Conservation (phyloP, 92 coral and sea anemone genomes). For the Zoanthus sansibaricus region DNA sequence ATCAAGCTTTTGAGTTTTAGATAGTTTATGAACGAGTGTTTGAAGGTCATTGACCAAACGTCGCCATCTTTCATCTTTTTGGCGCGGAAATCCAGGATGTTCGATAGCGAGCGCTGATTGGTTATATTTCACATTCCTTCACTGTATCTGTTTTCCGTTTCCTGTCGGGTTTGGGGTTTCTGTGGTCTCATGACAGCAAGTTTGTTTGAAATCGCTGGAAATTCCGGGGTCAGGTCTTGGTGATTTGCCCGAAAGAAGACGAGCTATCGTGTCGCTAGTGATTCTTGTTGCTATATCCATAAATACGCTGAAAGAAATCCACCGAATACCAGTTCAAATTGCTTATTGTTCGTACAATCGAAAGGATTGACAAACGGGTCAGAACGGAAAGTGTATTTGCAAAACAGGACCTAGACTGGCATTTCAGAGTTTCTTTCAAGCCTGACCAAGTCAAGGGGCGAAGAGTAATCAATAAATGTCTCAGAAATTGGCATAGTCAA, state of each 20-base stretch:
- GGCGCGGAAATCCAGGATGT: constrained; percentile 80
- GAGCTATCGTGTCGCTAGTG: neutral
- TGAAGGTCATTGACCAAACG: constrained; percentile 11
- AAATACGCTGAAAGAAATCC: neutral
- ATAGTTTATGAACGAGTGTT: neutral
- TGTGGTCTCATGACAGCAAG: constrained; percentile 39
- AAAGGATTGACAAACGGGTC: neutral
- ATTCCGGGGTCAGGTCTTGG: constrained; percentile 40
- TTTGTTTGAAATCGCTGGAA: constrained; percentile 48
- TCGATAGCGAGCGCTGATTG: constrained; percentile 60
- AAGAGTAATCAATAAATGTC: neutral
- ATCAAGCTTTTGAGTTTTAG: neutral
- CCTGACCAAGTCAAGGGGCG: neutral
- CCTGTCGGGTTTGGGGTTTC: constrained; percentile 43
- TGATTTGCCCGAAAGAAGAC: constrained; percentile 20
- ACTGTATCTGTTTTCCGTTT: constrained; percentile 88
- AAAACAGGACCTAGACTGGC: constrained; percentile 6
- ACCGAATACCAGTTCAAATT: neutral
- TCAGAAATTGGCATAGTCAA: constrained; percentile 14
- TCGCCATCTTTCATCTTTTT: constrained; percentile 62
- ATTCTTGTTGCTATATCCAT: constrained; percentile 5
- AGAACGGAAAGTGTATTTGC: constrained; percentile 8
- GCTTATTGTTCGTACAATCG: constrained; percentile 10
- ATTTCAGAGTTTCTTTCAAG: constrained; percentile 4
- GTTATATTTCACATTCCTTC: constrained; percentile 71